Evolutionary conservation across 2,888 invertebrate genomes (phyloP), one percentile per base, ranked within the genome.

Genomic region (Eupeodes luniger): DNA sequence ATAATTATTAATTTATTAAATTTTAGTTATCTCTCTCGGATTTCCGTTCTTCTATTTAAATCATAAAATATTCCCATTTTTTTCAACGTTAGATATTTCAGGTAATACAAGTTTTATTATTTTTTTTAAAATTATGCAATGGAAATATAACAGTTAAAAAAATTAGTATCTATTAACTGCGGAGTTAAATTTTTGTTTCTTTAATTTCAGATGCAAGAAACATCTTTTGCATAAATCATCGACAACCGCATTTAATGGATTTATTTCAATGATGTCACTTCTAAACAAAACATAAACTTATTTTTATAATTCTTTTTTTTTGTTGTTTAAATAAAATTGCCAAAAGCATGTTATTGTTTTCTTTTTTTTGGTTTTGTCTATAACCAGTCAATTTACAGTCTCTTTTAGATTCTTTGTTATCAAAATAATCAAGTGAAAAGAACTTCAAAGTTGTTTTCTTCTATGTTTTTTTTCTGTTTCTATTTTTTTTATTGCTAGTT

Each of bases 181-280:
- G 7, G n/a, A 34, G 9, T 36, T 61, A 3, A 27, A 40, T 27
- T 27, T 27, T 27, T 1, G 16, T 61, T 61, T 44, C 44, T 44
- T 44, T 5, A 9, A 9, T 44, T 51, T 16, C 0, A 40, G 36
- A 61, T 61, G 61, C 61, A 61, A 4, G 9, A n/a, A 36, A 4
- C 34, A 61, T 34, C 14, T 59, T 14, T 57, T 57, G 27, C 2
- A 27, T 57, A 27, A 27, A 57, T 57, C 27, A 55, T 11, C 11
- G 12, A 27, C 5, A 4, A 44, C 12, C 12, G 6, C 12, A 62
- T 62, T 16, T 1, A 11, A 44, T 19, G 2, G 11, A 64, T 40
- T 64, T 49, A 27, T 27, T 27, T 27, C 14, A 67, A 62, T 79
- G 79, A 79, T 79, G 70, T 79, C 80, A 80, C 70, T 11, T 51